Base-by-base conservation (phyloP, 2,888 invertebrate species). In the Lysandra coridon region DNA sequence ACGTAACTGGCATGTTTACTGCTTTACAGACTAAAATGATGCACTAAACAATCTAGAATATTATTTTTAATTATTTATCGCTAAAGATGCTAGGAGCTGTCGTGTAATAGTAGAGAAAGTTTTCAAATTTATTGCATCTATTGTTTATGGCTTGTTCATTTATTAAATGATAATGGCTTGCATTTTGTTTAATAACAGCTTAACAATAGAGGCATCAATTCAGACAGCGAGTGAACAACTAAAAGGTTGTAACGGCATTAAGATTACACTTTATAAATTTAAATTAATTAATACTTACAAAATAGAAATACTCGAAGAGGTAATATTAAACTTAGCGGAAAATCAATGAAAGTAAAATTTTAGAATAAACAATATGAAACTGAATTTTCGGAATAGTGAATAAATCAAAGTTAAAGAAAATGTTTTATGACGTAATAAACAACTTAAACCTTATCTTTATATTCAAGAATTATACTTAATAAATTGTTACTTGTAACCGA, bases 41-140 rank as follows among this genome's bases (percentile, higher is more conserved):
- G 69, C 23, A 75, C 49, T 75, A 75, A 75, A 44, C 75, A 49
- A 75, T 76, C 76, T 76, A 76, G 76, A 76, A 76, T 76, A 75
- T 75, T 74, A 75, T 75, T 75, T 44, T 75, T 49, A 75, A 49
- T 75, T 75, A 74, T 74, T 44, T 74, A 75, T 49, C 49, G 49
- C 75, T 75, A 30, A 23, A 75, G 49, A 49, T 49, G 75, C n/a
- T 49, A 49, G 75, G 23, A 74, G 17, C 40, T 49, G 49, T 75
- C 49, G 75, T 49, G 75, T 44, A n/a, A n/a, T 40, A 40, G 5
- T 74, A 23, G 75, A 44, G 49, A 44, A 75, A 75, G 69, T 69
- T 69, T 69, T 69, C 10, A 37, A 69, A 69, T 69, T 69, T 69
- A 69, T 69, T 33, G 69, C 69, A 33, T 69, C 69, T 69, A 69